Base-by-base conservation (phyloP, 1,140 invertebrate genomes). In the Stratiolaelaps scimitus region DNA sequence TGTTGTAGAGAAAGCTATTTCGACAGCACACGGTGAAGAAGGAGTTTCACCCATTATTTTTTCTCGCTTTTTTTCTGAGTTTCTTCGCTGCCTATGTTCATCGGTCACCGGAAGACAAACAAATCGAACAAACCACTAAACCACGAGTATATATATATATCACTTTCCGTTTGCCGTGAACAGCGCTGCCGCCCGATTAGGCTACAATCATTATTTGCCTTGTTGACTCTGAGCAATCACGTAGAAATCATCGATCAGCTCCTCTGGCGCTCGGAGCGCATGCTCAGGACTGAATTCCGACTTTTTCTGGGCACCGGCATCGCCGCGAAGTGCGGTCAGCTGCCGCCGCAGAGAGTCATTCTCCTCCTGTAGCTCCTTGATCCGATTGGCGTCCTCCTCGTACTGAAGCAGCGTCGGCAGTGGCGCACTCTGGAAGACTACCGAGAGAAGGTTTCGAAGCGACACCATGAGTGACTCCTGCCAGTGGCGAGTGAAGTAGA, bases 391-490 rank as follows among this genome's bases (percentile, higher is more conserved):
- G 75, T 93, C 89, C 73, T 88, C 85, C 72, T 91, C 88, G 73
- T 87, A 89, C 67, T 84, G 85, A 44, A 88, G 81, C 43, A 95
- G 80, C 1, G 85, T 84, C 64, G 91, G 90, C 48, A 72, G 65
- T n/a, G 69, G 67, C 71, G 26, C 75, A 20, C 73, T 72, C 67
- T 78, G 74, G 30, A 80, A 91, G 53, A 93, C 84, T 40, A 89
- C 88, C 26, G 90, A 85, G 43, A 97, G 78, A 72, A 96, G 89
- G 77, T 97, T 97, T 73, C 93, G 88, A 23, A 97, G 77, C 0
- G 92, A 94, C n/a, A 95, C 82, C 45, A 92, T 75, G 71, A 93
- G 83, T 46, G 88, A 93, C 73, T 96, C 92, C 74, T 95, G 92
- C 92, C 92, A 97, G 66, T 89, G 86, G 69, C 86, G 84, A 34